Evolutionary conservation across 2,888 invertebrate species (phyloP).

Genomic region (Pyrochroa serraticornis): DNA sequence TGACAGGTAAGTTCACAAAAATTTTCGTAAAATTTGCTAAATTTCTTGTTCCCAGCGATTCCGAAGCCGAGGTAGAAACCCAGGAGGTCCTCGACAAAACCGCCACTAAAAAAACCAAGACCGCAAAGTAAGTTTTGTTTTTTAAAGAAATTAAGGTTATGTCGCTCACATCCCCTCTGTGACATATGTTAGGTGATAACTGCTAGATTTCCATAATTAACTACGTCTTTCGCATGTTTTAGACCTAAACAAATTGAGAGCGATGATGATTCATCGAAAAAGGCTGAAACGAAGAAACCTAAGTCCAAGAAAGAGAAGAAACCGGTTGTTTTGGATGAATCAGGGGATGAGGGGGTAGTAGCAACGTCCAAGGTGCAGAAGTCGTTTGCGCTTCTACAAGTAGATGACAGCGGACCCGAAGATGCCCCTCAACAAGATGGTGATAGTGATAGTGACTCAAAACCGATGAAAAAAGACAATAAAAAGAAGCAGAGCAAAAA

Average conservation of each 20-base stretch:
- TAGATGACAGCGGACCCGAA: slow-evolving; percentile 67
- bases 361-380: slow-evolving; percentile 47
- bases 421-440: slow-evolving; percentile 47
- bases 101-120: slow-evolving; percentile 49
- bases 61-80: slow-evolving; percentile 59
- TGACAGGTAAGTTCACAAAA: slow-evolving; percentile 67
- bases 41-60: slow-evolving; percentile 62
- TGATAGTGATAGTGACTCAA: slow-evolving; percentile 56
- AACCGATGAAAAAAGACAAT: slow-evolving; percentile 54
- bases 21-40: slow-evolving; percentile 2
- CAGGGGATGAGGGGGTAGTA: slow-evolving; percentile 56
- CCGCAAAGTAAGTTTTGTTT: slow-evolving; percentile 45
- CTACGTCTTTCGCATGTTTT: not conserved
- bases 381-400: slow-evolving; percentile 69
- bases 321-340: slow-evolving; percentile 28
- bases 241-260: slow-evolving; percentile 38
- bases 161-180: slow-evolving; percentile 10
- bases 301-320: slow-evolving; percentile 54
- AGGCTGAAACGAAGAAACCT: slow-evolving; percentile 37
- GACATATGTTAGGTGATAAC: slow-evolving; percentile 1
- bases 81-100: slow-evolving; percentile 47
- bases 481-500: slow-evolving; percentile 56
- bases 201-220: not conserved
- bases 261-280: slow-evolving; percentile 32
- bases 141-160: slow-evolving; percentile 34